Conservation (phyloP, 2,888 invertebrate genomes). For the Monochamus alternatus region DNA sequence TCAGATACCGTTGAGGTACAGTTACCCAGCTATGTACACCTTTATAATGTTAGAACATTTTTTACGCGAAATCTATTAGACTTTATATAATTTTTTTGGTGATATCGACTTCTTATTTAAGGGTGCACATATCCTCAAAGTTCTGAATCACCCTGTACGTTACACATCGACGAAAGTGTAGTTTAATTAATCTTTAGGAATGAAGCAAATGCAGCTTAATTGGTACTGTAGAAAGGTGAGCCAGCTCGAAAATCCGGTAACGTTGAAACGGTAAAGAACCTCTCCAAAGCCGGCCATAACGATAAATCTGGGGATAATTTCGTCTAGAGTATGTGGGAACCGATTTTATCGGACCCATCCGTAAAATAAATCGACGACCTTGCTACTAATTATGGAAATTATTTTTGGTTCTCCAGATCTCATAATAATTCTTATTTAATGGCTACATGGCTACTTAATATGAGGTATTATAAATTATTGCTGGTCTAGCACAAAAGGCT, state of each 20-base stretch:
- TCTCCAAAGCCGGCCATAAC: constrained; percentile 12
- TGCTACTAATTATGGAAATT: constrained; percentile 14
- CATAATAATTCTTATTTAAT: constrained; percentile 6
- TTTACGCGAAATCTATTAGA: too few relatives aligned
- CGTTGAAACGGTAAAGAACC: constrained; percentile 23
- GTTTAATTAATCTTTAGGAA: constrained; percentile 41
- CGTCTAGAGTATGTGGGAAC: constrained; percentile 21
- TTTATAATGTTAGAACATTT: too few relatives aligned
- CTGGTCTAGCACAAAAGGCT: too few relatives aligned
- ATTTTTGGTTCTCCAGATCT: not conserved
- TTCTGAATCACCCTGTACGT: not conserved
- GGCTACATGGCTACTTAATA: not conserved
- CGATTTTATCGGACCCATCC: constrained; percentile 17
- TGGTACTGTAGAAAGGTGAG: not conserved
- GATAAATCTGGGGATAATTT: constrained; percentile 20
- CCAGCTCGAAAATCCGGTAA: not conserved
- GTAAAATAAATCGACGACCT: constrained; percentile 3
- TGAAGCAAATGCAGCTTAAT: not conserved
- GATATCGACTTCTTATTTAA: too few relatives aligned
- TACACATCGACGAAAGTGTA: constrained; percentile 40
- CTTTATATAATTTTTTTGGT: too few relatives aligned
- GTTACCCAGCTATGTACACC: too few relatives aligned
- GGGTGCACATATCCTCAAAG: too few relatives aligned
- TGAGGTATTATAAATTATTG: too few relatives aligned
- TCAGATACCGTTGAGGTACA: too few relatives aligned